Conservation (phyloP, 1,140 invertebrate genomes). For the Aethina tumida region DNA sequence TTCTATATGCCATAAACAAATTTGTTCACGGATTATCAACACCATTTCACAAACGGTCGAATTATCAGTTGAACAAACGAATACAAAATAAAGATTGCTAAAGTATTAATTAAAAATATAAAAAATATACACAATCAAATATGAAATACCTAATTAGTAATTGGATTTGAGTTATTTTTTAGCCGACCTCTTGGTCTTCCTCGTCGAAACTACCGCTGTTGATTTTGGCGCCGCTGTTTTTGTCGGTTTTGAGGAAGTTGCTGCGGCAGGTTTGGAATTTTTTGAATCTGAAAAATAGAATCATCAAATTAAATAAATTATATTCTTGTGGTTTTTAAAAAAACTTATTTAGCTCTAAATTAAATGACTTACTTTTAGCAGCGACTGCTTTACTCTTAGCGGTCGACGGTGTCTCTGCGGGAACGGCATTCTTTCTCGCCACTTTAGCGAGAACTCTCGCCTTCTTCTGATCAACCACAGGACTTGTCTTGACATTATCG, state of each 20-base stretch:
- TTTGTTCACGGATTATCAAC: too few relatives aligned
- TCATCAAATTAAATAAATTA: conserved; percentile 4
- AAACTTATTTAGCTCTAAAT: conserved; percentile 4
- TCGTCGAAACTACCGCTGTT: conserved; percentile 2
- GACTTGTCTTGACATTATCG: conserved; percentile 18
- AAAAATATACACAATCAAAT: too few relatives aligned
- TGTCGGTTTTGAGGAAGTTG: conserved; percentile 16
- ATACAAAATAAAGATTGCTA: too few relatives aligned
- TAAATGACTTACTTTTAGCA: conserved; percentile 15
- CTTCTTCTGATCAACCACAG: conserved; percentile 34
- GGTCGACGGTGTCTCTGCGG: conserved; percentile 8
- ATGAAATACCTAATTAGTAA: too few relatives aligned
- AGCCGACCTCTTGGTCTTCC: conserved; percentile 6
- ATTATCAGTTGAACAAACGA: too few relatives aligned
- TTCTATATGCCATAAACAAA: too few relatives aligned
- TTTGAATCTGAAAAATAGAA: conserved; percentile 14
- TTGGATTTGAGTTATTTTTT: too few relatives aligned
- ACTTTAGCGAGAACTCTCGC: conserved; percentile 33
- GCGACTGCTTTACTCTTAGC: too few relatives aligned
- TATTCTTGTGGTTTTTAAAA: conserved; percentile 3
- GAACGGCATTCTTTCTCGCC: conserved; percentile 23
- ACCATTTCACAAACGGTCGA: too few relatives aligned
- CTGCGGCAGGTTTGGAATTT: conserved; percentile 10
- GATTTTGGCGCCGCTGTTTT: conserved; percentile 13
- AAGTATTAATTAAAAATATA: too few relatives aligned